Percentiles rank a stretch among this genome's conserved stretches.
Evolutionary conservation across 2,888 invertebrate species (phyloP).

Genomic region (Rhodophaea formosa): DNA sequence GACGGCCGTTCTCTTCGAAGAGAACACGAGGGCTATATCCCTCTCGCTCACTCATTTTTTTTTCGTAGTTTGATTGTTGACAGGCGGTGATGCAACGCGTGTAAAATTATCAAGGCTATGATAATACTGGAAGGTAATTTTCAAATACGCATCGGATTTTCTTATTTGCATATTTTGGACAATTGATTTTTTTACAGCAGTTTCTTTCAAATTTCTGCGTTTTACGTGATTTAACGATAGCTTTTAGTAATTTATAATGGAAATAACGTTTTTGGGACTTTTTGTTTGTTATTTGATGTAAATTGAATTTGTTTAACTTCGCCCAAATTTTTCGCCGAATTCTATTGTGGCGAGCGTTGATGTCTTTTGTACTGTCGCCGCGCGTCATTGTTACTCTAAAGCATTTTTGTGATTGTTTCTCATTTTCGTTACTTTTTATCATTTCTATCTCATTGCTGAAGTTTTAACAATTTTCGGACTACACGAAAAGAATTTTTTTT

Average conservation of each 20-base stretch:
- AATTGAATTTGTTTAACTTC: background rate
- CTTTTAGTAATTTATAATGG: background rate
- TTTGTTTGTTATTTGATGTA: background rate
- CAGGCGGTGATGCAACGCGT: constrained; percentile 54
- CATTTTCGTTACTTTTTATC: too few species aligned
- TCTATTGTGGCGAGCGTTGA: constrained; percentile 39
- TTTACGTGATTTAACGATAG: background rate
- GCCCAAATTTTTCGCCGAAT: background rate
- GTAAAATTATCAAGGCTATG: constrained; percentile 52
- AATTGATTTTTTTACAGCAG: background rate
- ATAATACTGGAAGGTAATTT: constrained; percentile 45
- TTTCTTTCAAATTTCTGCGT: background rate
- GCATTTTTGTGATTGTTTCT: constrained; percentile 4
- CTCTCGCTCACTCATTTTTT: constrained; percentile 60
- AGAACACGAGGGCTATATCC: constrained; percentile 49
- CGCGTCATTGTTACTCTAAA: constrained; percentile 1
- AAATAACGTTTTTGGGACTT: background rate
- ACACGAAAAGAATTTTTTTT: too few species aligned
- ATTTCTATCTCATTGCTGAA: too few species aligned
- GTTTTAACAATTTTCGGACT: too few species aligned
- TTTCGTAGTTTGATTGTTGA: constrained; percentile 53
- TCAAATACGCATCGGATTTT: constrained; percentile 30
- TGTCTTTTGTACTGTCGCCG: constrained; percentile 40
- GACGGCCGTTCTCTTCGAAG: constrained; percentile 71
- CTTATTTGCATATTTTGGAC: background rate